phyloP scores from a whole-genome alignment of 2,888 invertebrate genomes.

The Ophioninae sp. region DNA sequence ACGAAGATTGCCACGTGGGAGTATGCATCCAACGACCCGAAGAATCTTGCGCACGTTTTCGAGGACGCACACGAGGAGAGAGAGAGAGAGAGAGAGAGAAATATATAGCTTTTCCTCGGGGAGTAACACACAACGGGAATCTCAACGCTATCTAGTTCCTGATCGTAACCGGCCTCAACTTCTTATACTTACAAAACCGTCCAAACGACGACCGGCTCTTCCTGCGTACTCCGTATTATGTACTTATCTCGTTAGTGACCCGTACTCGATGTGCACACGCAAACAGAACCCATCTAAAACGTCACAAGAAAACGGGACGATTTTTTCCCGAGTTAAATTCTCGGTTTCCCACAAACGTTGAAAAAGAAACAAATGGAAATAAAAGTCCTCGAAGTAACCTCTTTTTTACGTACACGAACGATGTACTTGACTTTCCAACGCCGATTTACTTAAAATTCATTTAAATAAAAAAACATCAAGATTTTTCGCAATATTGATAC shows the following conservation, averaged over 20 bases:
- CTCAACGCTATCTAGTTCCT: constrained; percentile 57
- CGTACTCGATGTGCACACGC: not conserved
- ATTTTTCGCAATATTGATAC: too few species aligned
- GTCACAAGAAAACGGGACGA: not conserved
- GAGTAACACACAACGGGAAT: constrained; percentile 55
- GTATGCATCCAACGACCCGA: constrained; percentile 74
- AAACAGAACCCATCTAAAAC: not conserved
- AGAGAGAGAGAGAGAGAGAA: not conserved
- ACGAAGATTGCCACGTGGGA: constrained; percentile 68
- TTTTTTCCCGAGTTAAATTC: not conserved
- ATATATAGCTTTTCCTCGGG: constrained; percentile 50
- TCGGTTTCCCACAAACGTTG: not conserved
- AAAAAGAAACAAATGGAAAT: not conserved
- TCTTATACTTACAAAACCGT: constrained; percentile 47
- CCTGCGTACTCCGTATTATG: constrained; percentile 46
- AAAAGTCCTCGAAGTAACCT: not conserved
- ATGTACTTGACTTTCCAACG: too few species aligned
- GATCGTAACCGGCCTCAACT: constrained; percentile 52
- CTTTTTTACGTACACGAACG: too few species aligned
- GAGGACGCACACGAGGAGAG: constrained; percentile 10
- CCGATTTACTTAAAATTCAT: too few species aligned
- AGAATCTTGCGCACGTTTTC: constrained; percentile 65
- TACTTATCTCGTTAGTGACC: constrained; percentile 58
- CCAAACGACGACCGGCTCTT: constrained; percentile 46
- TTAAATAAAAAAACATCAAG: too few species aligned